These are phyloP conservation scores for Scortum barcoo DNA, from an alignment of 2,113 vertebrate genomes.

Conservation along the genomic window DNA sequence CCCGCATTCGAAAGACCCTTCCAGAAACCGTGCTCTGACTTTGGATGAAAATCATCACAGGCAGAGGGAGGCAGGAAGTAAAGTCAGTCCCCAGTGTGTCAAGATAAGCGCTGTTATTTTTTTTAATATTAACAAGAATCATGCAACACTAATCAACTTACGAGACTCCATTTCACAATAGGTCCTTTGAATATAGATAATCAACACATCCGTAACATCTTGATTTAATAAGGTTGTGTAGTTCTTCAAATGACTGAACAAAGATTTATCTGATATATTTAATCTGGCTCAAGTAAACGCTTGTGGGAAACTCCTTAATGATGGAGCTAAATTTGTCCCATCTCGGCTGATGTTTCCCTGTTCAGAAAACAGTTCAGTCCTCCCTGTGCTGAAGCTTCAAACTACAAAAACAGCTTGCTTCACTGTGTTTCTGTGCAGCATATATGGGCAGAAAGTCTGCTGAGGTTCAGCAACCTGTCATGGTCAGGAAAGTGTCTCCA, in stretches of 20 bases:
- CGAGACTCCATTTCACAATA: neutral
- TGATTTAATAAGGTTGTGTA: neutral
- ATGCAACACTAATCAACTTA: neutral
- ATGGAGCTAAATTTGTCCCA: neutral
- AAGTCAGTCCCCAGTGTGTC: neutral
- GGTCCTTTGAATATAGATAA: neutral
- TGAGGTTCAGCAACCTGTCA: too few relatives aligned
- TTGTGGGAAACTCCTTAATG: neutral
- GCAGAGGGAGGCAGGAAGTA: constrained; percentile 37
- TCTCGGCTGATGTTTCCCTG: constrained; percentile 14
- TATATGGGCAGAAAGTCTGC: neutral
- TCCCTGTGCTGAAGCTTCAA: neutral
- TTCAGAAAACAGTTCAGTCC: neutral
- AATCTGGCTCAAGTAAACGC: neutral
- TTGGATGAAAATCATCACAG: neutral
- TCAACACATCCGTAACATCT: neutral
- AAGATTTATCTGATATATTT: neutral
- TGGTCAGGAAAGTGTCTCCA: neutral
- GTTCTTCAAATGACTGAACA: neutral
- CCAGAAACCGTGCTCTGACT: constrained; percentile 42
- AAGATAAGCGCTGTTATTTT: neutral
- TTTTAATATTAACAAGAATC: neutral
- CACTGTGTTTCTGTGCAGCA: neutral
- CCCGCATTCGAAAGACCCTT: constrained; percentile 41
- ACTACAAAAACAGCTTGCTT: neutral